Conservation (phyloP, 2,113 vertebrate genomes). For the Excalfactoria chinensis region DNA sequence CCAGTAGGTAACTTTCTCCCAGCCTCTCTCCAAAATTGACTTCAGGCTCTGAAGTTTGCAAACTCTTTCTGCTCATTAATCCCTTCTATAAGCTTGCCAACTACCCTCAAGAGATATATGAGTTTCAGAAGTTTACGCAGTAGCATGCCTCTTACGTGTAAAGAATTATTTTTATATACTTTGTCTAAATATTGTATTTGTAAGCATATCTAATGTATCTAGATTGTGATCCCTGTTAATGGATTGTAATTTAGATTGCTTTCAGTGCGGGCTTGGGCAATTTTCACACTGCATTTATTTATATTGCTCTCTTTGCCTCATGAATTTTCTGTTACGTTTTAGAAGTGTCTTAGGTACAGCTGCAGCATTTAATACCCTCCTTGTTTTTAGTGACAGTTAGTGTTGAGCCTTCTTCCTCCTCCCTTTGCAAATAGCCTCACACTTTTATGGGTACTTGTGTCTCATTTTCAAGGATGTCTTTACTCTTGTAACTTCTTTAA, state of each 20-base stretch:
- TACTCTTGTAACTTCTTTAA: not conserved
- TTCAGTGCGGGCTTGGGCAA: not conserved
- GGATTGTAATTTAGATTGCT: not conserved
- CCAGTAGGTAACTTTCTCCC: not conserved
- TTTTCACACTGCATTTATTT: conserved; percentile 7
- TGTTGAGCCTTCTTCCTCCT: not conserved
- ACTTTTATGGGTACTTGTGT: not conserved
- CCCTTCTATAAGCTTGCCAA: not conserved
- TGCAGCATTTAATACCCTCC: not conserved
- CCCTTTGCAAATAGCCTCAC: not conserved
- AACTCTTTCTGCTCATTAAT: conserved; percentile 2
- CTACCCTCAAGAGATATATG: not conserved
- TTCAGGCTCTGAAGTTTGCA: not conserved
- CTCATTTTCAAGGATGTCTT: not conserved
- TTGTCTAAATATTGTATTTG: not conserved
- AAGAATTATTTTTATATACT: not conserved
- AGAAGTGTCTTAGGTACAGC: not conserved
- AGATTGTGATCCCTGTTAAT: not conserved
- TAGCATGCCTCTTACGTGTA: not conserved
- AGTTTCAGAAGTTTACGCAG: not conserved
- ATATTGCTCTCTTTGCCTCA: not conserved
- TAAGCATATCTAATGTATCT: not conserved
- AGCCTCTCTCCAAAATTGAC: not conserved
- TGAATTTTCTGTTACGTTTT: not conserved
- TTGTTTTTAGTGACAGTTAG: not conserved